Percentiles rank a stretch among this genome's conserved stretches.
Conservation (phyloP, 2,888 invertebrate species). For the Metopia argyrocephala region DNA sequence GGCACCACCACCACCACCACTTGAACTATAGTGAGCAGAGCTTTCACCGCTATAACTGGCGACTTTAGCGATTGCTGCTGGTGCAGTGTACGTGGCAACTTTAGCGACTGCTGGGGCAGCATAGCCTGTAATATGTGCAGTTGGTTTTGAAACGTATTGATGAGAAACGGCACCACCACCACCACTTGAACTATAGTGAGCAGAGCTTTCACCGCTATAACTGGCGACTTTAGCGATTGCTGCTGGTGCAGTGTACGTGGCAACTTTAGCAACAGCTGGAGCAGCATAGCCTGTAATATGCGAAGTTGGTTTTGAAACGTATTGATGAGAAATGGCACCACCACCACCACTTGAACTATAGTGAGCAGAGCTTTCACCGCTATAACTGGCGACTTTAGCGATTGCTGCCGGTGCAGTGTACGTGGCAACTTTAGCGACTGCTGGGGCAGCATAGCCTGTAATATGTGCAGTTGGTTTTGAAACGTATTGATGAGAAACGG, state of each 20-base stretch:
- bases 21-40: neutral
- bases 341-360: neutral
- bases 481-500: constrained; percentile 68
- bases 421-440: constrained; percentile 54
- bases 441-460: constrained; percentile 61
- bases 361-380: constrained; percentile 13
- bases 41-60: constrained; percentile 63
- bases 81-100: constrained; percentile 64
- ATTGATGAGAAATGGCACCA: constrained; percentile 68
- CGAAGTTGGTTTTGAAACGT: constrained; percentile 67
- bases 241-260: constrained; percentile 60
- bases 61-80: constrained; percentile 61
- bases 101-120: constrained; percentile 46
- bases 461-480: constrained; percentile 68
- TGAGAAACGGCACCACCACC: neutral
- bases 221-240: too few species aligned
- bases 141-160: neutral
- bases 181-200: neutral
- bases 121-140: neutral
- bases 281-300: constrained; percentile 62
- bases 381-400: constrained; percentile 67
- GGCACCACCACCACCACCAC: constrained; percentile 45
- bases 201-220: too few species aligned
- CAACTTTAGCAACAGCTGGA: constrained; percentile 69
- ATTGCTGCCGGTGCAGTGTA: constrained; percentile 60